phyloP scores from a whole-genome alignment of 2,888 invertebrate species.

The Lithophane semibrunnea region DNA sequence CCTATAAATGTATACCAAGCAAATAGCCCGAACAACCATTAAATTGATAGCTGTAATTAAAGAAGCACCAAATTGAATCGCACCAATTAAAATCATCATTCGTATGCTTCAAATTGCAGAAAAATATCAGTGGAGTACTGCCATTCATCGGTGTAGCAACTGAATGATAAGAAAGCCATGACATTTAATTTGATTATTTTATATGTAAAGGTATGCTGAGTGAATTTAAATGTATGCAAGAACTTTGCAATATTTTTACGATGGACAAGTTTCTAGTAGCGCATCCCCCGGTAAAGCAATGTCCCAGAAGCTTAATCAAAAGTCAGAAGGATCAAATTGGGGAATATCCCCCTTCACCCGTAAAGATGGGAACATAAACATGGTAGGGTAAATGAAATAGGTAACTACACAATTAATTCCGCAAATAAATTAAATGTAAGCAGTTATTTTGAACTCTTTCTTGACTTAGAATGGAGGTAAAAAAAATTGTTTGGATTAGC shows the following conservation, averaged over 20 bases:
- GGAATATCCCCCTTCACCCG: slow-evolving; percentile 10
- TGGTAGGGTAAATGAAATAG: slow-evolving; percentile 27
- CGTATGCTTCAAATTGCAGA: slow-evolving; percentile 33
- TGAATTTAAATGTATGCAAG: background rate
- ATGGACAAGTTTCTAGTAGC: background rate
- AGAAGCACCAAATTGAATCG: slow-evolving; percentile 52
- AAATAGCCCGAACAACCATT: slow-evolving; percentile 56
- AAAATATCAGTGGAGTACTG: slow-evolving; percentile 21
- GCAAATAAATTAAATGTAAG: slow-evolving; percentile 30
- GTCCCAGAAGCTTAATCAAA: slow-evolving; percentile 22
- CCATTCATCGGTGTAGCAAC: slow-evolving; percentile 2
- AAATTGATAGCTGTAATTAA: slow-evolving; percentile 62
- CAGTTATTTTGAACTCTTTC: slow-evolving; percentile 5
- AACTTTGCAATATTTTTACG: background rate
- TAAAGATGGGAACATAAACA: slow-evolving; percentile 21
- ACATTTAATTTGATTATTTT: background rate
- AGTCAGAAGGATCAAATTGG: slow-evolving; percentile 31
- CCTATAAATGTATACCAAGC: slow-evolving; percentile 17
- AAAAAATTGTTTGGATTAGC: background rate
- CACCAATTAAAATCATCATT: slow-evolving; percentile 57
- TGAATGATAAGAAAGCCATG: background rate
- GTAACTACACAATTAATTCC: slow-evolving; percentile 28
- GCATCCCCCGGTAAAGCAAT: slow-evolving; percentile 1
- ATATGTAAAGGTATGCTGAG: too few relatives aligned
- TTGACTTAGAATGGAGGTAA: background rate